These are phyloP conservation scores for Dicranocentrus wangi DNA, from an alignment of 2,888 invertebrate genomes.

Conservation along the genomic window DNA sequence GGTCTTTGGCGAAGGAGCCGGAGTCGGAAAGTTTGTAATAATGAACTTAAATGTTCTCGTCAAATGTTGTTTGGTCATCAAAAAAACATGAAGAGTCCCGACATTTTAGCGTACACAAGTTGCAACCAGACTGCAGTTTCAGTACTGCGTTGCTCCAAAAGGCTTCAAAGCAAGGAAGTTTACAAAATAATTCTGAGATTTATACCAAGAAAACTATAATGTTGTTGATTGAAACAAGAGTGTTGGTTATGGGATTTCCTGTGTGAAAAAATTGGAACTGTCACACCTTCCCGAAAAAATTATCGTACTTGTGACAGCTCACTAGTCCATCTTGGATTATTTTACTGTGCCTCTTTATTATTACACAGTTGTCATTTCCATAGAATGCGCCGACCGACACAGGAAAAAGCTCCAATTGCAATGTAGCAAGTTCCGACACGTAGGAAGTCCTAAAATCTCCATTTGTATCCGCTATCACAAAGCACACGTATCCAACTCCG, in stretches of 20 bases:
- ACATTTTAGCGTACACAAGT: not conserved
- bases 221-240: too few species aligned
- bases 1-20: not conserved
- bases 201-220: too few species aligned
- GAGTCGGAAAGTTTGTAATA: slow-evolving; percentile 17
- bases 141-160: not conserved
- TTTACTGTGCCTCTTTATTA: not conserved
- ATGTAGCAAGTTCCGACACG: not conserved
- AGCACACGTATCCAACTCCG: not conserved
- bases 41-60: slow-evolving; percentile 13
- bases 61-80: slow-evolving; percentile 18
- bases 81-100: not conserved
- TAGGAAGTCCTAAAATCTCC: not conserved
- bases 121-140: not conserved
- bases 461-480: not conserved
- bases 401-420: too few species aligned
- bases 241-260: too few species aligned
- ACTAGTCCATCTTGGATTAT: slow-evolving; percentile 7
- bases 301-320: slow-evolving; percentile 45
- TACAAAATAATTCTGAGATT: not conserved
- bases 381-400: too few species aligned
- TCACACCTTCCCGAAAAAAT: slow-evolving; percentile 26
- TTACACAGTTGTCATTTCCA: too few species aligned
- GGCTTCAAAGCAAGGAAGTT: not conserved
- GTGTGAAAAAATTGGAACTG: too few species aligned